Evolutionary conservation across 2,888 invertebrate species (phyloP).

Genomic region (Metacarcinus magister): DNA sequence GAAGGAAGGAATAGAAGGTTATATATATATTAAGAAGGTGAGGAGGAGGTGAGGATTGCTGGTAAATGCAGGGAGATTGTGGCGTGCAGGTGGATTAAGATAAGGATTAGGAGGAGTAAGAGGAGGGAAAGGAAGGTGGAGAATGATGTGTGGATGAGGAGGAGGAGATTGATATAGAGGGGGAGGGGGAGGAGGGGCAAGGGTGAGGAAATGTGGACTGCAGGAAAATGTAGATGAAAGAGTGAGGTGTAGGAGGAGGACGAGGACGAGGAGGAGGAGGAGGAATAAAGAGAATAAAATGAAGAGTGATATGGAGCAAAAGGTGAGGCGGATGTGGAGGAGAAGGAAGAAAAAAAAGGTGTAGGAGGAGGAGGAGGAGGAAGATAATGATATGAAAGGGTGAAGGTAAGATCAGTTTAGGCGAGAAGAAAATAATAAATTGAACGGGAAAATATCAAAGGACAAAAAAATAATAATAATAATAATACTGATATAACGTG

Average conservation of each 20-base stretch:
- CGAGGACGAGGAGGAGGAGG: neutral
- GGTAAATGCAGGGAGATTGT: neutral
- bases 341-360: neutral
- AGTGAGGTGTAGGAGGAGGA: neutral
- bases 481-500: neutral
- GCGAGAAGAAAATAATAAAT: neutral
- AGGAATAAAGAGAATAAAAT: neutral
- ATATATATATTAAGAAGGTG: neutral
- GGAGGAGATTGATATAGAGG: neutral
- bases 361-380: neutral
- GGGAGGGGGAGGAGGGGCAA: neutral
- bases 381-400: neutral
- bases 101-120: neutral
- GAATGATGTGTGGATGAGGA: conserved; percentile 8
- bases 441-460: neutral
- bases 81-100: neutral
- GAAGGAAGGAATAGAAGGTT: neutral
- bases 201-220: neutral
- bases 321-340: neutral
- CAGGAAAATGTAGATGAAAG: neutral
- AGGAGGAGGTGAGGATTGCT: conserved; percentile 14
- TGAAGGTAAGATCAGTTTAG: neutral
- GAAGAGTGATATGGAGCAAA: neutral
- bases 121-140: neutral
- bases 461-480: too few relatives aligned